Evolutionary conservation across 2,797 vertebrate genomes (phyloP).

Genomic region (Myotis daubentonii): DNA sequence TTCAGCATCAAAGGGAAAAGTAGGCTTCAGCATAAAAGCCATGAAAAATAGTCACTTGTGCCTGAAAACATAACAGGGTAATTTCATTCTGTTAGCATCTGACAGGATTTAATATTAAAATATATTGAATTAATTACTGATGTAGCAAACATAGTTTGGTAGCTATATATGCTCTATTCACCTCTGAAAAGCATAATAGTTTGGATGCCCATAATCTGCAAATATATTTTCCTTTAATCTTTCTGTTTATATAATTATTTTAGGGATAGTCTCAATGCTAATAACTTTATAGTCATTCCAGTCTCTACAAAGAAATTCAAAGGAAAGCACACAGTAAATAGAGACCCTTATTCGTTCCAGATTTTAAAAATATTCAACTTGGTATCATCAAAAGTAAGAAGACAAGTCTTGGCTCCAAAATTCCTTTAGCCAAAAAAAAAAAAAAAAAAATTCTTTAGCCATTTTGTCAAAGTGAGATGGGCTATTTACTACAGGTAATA

Average conservation of each 20-base stretch:
- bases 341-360: not conserved
- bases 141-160: no score
- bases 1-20: not conserved
- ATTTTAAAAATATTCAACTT: not conserved
- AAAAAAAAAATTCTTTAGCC: no score
- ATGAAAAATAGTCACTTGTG: not conserved
- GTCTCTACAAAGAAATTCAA: not conserved
- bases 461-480: not conserved
- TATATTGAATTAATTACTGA: not conserved
- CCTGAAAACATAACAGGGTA: not conserved
- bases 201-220: not conserved
- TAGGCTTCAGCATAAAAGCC: not conserved
- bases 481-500: not conserved
- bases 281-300: not conserved
- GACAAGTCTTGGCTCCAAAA: not conserved
- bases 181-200: not conserved
- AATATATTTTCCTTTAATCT: not conserved
- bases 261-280: not conserved
- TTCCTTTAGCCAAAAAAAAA: not conserved
- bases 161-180: not conserved
- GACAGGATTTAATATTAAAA: not conserved
- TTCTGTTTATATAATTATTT: not conserved
- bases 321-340: not conserved
- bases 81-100: not conserved
- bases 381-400: not conserved